Percentiles rank a stretch among this genome's conserved stretches.
Evolutionary conservation across 23 tunicate species (phyloP).

Genomic region (Ciona savignyi): DNA sequence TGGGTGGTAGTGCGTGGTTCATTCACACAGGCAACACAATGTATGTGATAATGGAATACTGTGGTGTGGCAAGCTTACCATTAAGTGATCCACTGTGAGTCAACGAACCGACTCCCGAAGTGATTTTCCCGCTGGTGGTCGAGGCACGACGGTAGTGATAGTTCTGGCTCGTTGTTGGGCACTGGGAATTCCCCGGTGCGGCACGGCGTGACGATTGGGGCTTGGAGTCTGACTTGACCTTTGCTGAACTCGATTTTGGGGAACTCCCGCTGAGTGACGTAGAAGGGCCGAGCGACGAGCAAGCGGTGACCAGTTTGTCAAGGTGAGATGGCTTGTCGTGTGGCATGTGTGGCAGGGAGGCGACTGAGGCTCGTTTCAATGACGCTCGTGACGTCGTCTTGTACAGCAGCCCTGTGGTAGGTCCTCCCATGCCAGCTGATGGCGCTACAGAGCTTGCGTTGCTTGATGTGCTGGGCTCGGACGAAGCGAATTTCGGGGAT

Average conservation of each 20-base stretch:
- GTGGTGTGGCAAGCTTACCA: no score
- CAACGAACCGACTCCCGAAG: constrained; percentile 62
- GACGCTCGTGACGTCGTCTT: constrained; percentile 16
- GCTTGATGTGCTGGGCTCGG: constrained; percentile 8
- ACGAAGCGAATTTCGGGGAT: constrained; percentile 2
- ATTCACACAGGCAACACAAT: no score
- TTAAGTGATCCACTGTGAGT: constrained; percentile 27
- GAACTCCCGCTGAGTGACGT: background rate
- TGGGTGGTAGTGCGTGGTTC: no score
- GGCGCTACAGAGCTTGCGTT: constrained; percentile 1
- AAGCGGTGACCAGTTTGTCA: constrained; percentile 29
- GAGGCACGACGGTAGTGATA: constrained; percentile 16
- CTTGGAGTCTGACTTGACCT: no score
- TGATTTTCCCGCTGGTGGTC: constrained; percentile 52
- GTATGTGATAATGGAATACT: no score
- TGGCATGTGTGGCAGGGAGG: constrained; percentile 17
- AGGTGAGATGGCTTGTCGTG: constrained; percentile 18
- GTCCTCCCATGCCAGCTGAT: constrained; percentile 2
- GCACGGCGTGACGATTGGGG: no score
- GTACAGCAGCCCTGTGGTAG: constrained; percentile 13
- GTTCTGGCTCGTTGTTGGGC: constrained; percentile 6
- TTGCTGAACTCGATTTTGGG: background rate
- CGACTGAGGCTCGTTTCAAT: constrained; percentile 1
- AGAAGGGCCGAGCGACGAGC: constrained; percentile 29
- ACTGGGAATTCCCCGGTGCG: background rate